Base-by-base conservation (phyloP, 2,113 vertebrate species). In the Oryctolagus cuniculus region DNA sequence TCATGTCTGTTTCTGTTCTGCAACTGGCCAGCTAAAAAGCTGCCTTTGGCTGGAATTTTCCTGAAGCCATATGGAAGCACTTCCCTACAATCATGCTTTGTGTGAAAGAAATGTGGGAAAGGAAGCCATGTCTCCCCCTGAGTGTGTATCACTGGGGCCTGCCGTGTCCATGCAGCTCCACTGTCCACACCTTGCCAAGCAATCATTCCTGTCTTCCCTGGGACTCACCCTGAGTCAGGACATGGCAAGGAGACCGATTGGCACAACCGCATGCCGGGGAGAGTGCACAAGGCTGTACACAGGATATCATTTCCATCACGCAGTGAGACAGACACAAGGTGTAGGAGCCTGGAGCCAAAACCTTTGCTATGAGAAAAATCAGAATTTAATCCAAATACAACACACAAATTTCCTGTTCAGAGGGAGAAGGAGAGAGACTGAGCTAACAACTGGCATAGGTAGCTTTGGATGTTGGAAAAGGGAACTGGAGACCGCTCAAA, bases 261-360 rank as follows among this genome's bases (percentile, higher is more conserved):
- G 95, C 91, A 74, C 17, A 16, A 38, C 1, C 38, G 9, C n/a
- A 29, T 74, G 58, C 90, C 69, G 80, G 51, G 96, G 31, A 75
- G 5, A 84, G 92, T 13, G 89, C 85, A 19, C 80, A 53, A 77
- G 80, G n/a, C 64, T 91, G 87, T 95, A 91, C 92, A n/a, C 77
- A 83, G 91, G 85, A 95, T 93, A n/a, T 93, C 89, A 69, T 95
- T 96, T 84, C 97, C 85, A 74, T 94, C 93, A 12, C 13, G 53
- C 88, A 91, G 38, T 10, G 75, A 96, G 87, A 89, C 94, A 90
- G 94, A 94, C 96, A 96, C 96, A 97, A 97, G 90, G 96, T 94
- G 80, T 6, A 69, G 81, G 87, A 89, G n/a, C 27, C 93, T 10
- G 66, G 63, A 96, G 87, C 91, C 91, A 96, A 96, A 94, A 64